Base-by-base conservation (phyloP, 2,888 invertebrate species). In the Drosophila macrothrix region DNA sequence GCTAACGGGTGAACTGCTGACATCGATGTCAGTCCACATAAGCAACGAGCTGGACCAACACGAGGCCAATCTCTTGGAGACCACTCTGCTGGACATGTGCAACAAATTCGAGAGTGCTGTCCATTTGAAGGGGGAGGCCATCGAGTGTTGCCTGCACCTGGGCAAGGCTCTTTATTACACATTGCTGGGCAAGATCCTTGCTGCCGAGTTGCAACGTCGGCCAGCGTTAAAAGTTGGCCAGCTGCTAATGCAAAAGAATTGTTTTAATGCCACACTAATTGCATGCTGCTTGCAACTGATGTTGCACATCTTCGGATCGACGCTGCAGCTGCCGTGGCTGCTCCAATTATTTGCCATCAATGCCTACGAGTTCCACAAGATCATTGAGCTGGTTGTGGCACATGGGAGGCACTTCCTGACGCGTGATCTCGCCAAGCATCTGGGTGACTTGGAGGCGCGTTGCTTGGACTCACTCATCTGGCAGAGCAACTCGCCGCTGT, bases 301-400 rank as follows among this genome's bases (percentile, higher is more conserved):
- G 29, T 58, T 88, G 54, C 55, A 82, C 25, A 59, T 82, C 0
- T 65, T 66, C n/a, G 31, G 52, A 0, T 39, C 50, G 4, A 16
- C n/a, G 1, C 22, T 74, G 5, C 41, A 59, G 33, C 83, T 90
- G 41, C 82, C 90, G 4, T 85, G 83, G 66, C 19, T 87, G 1
- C 58, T 87, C 1, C 50, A 76, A n/a, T 77, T 80, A 29, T 88
- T 70, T 28, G 31, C 22, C 0, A 60, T 87, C 6, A 76, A 87
- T n/a, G 58, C 86, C 2, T 90, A 67, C 39, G 80, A 88, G 6
- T 88, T 83, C 22, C 88, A 88, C 19, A 87, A 87, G 62, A 82
- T 87, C 29, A 39, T 86, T 12, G 84, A 83, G 41, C 29, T 82
- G 9, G 73, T 90, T 35, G 86, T 84, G 12, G 78, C 76, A 4